phyloP scores from a whole-genome alignment of 2,113 vertebrate genomes.

The Gymnorhina tibicen region DNA sequence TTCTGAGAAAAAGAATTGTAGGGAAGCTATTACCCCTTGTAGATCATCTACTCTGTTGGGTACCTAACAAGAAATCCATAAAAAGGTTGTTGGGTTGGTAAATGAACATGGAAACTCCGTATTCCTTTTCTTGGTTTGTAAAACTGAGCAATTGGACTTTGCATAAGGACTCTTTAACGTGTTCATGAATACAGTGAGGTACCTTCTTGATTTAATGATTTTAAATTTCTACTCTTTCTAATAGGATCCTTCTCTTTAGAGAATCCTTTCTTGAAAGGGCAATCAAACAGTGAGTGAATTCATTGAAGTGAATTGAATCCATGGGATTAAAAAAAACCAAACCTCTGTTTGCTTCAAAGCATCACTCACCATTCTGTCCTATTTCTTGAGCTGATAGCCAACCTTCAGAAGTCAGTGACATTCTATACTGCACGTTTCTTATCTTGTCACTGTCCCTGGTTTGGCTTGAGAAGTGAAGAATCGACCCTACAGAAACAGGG shows the following conservation, averaged over 20 bases:
- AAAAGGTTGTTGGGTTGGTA: not conserved
- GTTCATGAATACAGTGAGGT: not conserved
- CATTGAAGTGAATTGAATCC: not conserved
- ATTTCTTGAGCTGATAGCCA: not conserved
- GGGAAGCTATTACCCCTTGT: not conserved
- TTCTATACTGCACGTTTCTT: not conserved
- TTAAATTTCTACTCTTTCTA: not conserved
- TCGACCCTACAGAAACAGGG: not conserved
- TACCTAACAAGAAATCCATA: not conserved
- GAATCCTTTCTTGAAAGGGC: not conserved
- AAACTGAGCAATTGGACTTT: not conserved
- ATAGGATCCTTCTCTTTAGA: not conserved
- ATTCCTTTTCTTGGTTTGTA: not conserved
- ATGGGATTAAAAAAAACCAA: not conserved
- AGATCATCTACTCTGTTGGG: not conserved
- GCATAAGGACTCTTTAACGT: fast-evolving
- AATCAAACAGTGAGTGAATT: not conserved
- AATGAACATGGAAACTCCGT: not conserved
- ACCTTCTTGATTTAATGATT: not conserved
- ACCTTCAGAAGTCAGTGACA: not conserved
- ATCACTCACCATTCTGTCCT: not conserved
- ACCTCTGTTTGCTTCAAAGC: not conserved
- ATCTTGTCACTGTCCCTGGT: not conserved
- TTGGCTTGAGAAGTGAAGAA: not conserved
- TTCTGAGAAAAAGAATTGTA: not conserved